These are phyloP conservation scores for Amblyornis subalaris DNA, from an alignment of 2,113 vertebrate genomes.

Conservation along the genomic window DNA sequence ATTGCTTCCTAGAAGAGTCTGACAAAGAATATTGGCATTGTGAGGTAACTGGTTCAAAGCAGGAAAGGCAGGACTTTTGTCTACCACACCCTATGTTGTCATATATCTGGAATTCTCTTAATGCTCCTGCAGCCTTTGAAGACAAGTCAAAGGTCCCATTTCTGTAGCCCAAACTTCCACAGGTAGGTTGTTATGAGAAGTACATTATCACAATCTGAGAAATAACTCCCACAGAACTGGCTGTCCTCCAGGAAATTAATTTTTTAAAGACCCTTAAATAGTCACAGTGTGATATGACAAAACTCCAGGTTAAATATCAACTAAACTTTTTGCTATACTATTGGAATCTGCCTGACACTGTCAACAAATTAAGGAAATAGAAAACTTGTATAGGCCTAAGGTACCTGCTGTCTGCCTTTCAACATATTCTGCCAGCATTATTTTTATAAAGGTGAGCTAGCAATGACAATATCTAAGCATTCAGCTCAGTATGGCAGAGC, in stretches of 20 bases:
- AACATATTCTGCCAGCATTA: neutral
- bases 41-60: neutral
- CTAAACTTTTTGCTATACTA: neutral
- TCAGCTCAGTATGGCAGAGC: neutral
- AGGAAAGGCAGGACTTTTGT: neutral
- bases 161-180: neutral
- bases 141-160: neutral
- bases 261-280: neutral
- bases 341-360: neutral
- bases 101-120: neutral
- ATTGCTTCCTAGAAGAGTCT: neutral
- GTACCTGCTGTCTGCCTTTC: neutral
- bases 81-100: neutral
- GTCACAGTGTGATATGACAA: conserved; percentile 16
- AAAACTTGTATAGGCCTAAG: neutral
- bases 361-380: neutral
- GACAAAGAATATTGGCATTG: neutral
- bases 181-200: neutral
- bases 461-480: neutral
- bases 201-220: neutral
- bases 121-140: neutral
- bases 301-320: conserved; percentile 53
- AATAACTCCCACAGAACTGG: neutral
- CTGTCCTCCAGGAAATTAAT: neutral
- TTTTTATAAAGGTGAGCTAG: neutral